Conservation (phyloP, 1,140 invertebrate species). For the Drosophila nigrodunni region DNA sequence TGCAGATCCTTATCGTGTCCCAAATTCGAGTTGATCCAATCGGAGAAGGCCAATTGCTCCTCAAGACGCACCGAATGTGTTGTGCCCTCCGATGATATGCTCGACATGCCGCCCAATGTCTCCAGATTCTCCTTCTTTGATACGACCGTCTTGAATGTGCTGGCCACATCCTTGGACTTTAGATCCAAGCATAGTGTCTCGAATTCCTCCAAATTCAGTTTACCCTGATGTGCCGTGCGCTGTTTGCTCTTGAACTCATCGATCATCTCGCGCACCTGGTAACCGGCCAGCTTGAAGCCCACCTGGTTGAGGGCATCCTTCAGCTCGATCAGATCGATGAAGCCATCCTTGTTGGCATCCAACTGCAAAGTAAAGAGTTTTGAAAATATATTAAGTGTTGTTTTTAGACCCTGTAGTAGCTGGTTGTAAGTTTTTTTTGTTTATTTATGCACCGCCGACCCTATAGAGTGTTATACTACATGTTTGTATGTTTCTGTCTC, state of each 20-base stretch:
- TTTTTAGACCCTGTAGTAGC: too few species aligned
- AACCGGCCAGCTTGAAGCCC: constrained; percentile 97
- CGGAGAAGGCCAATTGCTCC: constrained; percentile 98
- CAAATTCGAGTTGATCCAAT: constrained; percentile 99
- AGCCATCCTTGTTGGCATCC: constrained; percentile 95
- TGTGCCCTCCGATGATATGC: constrained; percentile 96
- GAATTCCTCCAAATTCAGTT: constrained; percentile 94
- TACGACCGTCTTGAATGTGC: constrained; percentile 96
- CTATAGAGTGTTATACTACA: too few species aligned
- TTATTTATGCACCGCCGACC: too few species aligned
- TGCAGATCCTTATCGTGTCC: constrained; percentile 94
- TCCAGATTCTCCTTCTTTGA: constrained; percentile 97
- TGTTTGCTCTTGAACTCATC: constrained; percentile 93
- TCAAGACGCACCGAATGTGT: constrained; percentile 97
- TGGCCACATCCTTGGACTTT: constrained; percentile 94
- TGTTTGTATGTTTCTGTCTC: too few species aligned
- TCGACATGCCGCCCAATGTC: constrained; percentile 96
- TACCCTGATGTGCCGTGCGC: constrained; percentile 89
- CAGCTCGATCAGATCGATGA: constrained; percentile 94
- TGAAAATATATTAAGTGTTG: background rate
- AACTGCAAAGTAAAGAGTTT: constrained; percentile 88
- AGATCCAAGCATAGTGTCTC: constrained; percentile 95
- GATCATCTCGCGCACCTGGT: constrained; percentile 94
- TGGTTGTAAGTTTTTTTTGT: too few species aligned
- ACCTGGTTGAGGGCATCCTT: constrained; percentile 95